Base-by-base conservation (phyloP, 1,140 invertebrate species). In the Schlechtendalia chinensis region DNA sequence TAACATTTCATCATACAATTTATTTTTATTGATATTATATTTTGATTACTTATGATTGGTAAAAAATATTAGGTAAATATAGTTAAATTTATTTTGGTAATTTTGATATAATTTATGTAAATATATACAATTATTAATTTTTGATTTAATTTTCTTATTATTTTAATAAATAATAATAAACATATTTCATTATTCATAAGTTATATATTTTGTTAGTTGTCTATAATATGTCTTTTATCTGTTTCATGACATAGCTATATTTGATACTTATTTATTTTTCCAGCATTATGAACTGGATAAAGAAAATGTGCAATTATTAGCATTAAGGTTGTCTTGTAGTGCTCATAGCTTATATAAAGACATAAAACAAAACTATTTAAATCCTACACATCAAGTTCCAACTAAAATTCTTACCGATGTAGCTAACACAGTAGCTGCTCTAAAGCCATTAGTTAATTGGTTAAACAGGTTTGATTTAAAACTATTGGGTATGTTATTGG, bases 401-500 rank as follows among this genome's bases (percentile, higher is more conserved):
- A 94, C 94, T 0, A 90, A 93, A 84, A 92, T 92, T 53, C 85
- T 96, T 82, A 91, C 93, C 27, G 92, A 94, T 85, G 94, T 96
- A 56, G 92, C 94, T 17, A 90, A 93, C 80, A 91, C 94, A 72
- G 90, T 96, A 82, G 90, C 89, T 53, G 90, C 91, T 53, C 90
- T 96, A n/a, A 97, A 96, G 86, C 91, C 92, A 71, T 85, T 97
- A 22, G 91, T 94, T n/a, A 91, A 90, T 83, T 96, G 95, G 93
- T 86, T 97, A 19, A 93, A 96, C 84, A 89, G 91, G 89, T 91
- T 85, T 83, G 82, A 54, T 72, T 79, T 80, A 19, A 54, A n/a
- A 39, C 39, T 74, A 19, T 71, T 67, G 56, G 4, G 11, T 58
- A 32, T 59, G 45, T 67, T 39, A 32, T 50, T 47, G 16, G 14